Percentiles rank a stretch among this genome's conserved stretches.
These are phyloP conservation scores for Nilaparvata lugens DNA, from an alignment of 1,140 invertebrate genomes.

Conservation along the genomic window DNA sequence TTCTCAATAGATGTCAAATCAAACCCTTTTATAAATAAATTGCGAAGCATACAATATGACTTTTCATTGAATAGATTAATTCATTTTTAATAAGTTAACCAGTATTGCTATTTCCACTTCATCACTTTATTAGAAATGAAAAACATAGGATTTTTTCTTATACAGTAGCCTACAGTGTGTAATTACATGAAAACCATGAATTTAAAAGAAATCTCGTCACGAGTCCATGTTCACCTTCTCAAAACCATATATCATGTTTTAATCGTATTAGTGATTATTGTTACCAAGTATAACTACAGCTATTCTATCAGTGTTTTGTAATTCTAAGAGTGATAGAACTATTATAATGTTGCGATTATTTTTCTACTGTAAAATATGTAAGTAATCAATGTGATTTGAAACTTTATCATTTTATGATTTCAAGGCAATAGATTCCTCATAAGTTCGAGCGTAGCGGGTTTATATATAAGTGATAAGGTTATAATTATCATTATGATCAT, in stretches of 20 bases:
- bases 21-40: no score
- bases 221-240: not conserved
- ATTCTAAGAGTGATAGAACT: not conserved
- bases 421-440: not conserved
- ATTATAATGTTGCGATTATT: not conserved
- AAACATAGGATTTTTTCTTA: no score
- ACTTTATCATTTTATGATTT: not conserved
- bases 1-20: no score
- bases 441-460: constrained; percentile 1
- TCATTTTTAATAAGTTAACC: no score
- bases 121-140: no score
- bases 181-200: no score
- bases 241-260: not conserved
- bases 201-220: not conserved
- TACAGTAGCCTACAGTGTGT: no score
- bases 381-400: not conserved
- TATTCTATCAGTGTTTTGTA: not conserved
- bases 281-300: not conserved
- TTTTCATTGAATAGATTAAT: no score
- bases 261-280: not conserved
- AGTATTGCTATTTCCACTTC: no score
- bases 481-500: no score
- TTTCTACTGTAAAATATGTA: not conserved
- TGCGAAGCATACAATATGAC: no score
- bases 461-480: not conserved